Base-by-base conservation (phyloP, 2,113 vertebrate genomes). In the Mionectes macconnelli region DNA sequence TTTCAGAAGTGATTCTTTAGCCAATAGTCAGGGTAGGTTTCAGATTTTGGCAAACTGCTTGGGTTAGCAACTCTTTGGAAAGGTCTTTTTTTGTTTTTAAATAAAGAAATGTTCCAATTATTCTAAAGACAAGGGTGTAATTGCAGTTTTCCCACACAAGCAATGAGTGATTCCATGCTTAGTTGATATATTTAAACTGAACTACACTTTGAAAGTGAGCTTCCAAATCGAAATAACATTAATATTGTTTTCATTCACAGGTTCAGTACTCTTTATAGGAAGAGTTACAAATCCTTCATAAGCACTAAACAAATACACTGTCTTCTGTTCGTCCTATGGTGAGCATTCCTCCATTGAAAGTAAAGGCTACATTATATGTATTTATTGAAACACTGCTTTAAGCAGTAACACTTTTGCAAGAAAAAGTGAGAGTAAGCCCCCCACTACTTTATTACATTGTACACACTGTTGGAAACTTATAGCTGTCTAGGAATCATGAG, bases 221-320 rank as follows among this genome's bases (percentile, higher is more conserved):
- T 24, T 12, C 35, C 45, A 64, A 83, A 50, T 6, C 31, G 8
- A 95, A 88, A 64, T 60, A 69, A 74, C 8, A 8, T 47, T 50
- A 63, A 88, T 76, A 68, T 56, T 89, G 20, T 94, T 96, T 95
- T 93, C 84, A 75, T 97, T 97, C 78, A 90, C 98, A 99, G 99
- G 98, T 53, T 98, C 98, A 70, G 94, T 99, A 93, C 97, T 99
- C 86, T 99, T 99, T 76, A 98, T 98, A 96, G 99, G 99, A 64
- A 98, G 98, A 98, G 97, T 99, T 92, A 97, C 98, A 97, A 98
- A 99, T 94, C 99, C 98, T 66, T 97, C 97, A 17, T 89, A 97
- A 94, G 67, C 55, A 67, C 18, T 18, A 59, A 50, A 59, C 3
- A 31, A 44, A 79, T 13, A 40, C 5, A 12, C 9, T 18, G 33